phyloP scores from a whole-genome alignment of 2,797 vertebrate genomes.

The Siniperca scherzeri region DNA sequence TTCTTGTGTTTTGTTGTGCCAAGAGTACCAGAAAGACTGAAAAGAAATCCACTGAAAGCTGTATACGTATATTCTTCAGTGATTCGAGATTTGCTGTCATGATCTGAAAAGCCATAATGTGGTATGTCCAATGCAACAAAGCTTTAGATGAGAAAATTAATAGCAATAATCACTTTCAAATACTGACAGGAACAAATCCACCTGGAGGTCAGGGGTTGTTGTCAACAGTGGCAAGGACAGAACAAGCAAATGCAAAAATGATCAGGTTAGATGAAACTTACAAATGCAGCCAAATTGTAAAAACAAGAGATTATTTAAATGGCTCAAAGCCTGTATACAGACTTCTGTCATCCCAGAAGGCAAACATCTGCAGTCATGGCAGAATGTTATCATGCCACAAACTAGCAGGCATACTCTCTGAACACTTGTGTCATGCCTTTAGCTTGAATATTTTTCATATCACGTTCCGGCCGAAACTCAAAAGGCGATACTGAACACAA shows the following conservation, averaged over 20 bases:
- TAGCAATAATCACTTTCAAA: neutral
- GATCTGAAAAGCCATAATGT: slow-evolving; percentile 1
- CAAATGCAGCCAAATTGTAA: slow-evolving; percentile 22
- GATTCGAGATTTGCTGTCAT: neutral
- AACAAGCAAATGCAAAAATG: slow-evolving; percentile 8
- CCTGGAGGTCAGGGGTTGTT: slow-evolving; percentile 15
- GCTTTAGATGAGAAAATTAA: neutral
- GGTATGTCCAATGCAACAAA: neutral
- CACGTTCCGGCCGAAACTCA: neutral
- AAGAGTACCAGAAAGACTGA: neutral
- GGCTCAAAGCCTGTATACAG: slow-evolving; percentile 20
- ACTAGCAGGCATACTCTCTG: neutral
- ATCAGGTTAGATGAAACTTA: slow-evolving; percentile 39
- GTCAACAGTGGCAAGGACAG: neutral
- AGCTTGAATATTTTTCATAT: neutral
- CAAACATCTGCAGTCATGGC: slow-evolving; percentile 26
- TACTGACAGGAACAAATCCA: slow-evolving; percentile 29
- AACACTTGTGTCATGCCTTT: neutral
- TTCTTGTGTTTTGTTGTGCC: neutral
- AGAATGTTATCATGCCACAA: neutral
- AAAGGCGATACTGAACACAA: neutral
- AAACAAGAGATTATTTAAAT: slow-evolving; percentile 19
- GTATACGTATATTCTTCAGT: neutral
- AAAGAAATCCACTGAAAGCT: neutral
- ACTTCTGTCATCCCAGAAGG: slow-evolving; percentile 20